Base-by-base conservation (phyloP, 2,888 invertebrate species). In the Cheiracanthium punctorium region DNA sequence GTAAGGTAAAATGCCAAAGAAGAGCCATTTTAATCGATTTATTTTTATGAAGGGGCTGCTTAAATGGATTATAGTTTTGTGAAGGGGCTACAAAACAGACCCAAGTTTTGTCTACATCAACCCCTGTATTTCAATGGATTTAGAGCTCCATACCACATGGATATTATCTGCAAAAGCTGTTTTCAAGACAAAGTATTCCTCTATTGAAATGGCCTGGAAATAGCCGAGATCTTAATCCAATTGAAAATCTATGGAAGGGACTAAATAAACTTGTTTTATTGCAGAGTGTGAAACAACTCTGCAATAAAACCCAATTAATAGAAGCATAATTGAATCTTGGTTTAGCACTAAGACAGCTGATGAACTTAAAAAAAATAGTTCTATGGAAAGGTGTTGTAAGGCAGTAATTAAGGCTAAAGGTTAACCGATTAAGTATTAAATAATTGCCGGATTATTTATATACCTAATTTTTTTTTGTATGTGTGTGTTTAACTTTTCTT, bases 281-380 rank as follows among this genome's bases (percentile, higher is more conserved):
- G n/a, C n/a, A n/a, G 0, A 64, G 41, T 37, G 20, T 17, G 33
- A 74, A 74, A 30, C 32, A 58, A 58, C 29, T 32, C 52, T 58
- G 64, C 1, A 74, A 58, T 74, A 58, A 74, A 74, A 72, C 48
- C 24, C 72, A 72, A 72, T 72, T 72, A 28, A 28, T 20, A 74
- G 64, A 52, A 33, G 74, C 58, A 71, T 64, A 52, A 58, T 58
- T 58, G 14, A 58, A 74, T 52, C 24, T 58, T 74, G 74, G 29
- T 74, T 74, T 58, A n/a, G 58, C 20, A 58, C n/a, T 58, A 64
- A 58, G 32, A 32, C 52, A 74, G 58, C 32, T 74, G 32, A 2
- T 17, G 74, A 74, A 58, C 74, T 58, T 20, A 58, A 32, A 32
- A 33, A 33, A 20, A 24, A 20, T 10, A 37, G 37, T 37, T 37